phyloP scores from a whole-genome alignment of 2,888 invertebrate genomes.

The Sphaeridia pumilis region DNA sequence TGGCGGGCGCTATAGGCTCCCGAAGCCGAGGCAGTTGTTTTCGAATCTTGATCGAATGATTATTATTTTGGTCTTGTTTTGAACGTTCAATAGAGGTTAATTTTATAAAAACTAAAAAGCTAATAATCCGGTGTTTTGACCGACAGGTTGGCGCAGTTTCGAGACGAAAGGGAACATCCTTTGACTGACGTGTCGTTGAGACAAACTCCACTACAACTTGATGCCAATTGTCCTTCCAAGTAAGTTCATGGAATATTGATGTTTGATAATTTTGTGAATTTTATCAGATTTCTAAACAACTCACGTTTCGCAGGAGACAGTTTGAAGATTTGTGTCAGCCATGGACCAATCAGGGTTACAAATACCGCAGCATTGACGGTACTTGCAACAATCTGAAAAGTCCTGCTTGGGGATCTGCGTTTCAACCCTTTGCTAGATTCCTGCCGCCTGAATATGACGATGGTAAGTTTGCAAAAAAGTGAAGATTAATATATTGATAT shows the following conservation, averaged over 20 bases:
- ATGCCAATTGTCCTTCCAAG: slow-evolving; percentile 34
- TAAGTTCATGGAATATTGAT: slow-evolving; percentile 11
- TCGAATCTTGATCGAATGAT: no score
- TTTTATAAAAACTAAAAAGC: no score
- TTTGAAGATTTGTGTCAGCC: slow-evolving; percentile 34
- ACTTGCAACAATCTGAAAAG: slow-evolving; percentile 73
- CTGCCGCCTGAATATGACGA: slow-evolving; percentile 71
- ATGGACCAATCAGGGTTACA: slow-evolving; percentile 17
- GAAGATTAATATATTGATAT: no score
- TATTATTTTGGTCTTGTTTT: no score
- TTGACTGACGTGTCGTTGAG: slow-evolving; percentile 35
- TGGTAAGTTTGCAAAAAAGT: no score
- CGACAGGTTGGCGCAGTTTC: slow-evolving; percentile 11
- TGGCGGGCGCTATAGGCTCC: no score
- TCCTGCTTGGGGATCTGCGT: slow-evolving; percentile 67
- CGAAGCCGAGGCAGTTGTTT: no score
- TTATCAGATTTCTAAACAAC: no score
- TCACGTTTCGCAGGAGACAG: slow-evolving; percentile 30
- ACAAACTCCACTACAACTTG: slow-evolving; percentile 43
- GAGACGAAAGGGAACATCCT: slow-evolving; percentile 24
- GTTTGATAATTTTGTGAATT: no score
- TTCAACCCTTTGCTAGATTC: slow-evolving; percentile 69
- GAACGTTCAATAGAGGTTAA: no score
- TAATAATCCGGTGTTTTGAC: no score
- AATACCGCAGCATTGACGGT: slow-evolving; percentile 72